phyloP scores from a whole-genome alignment of 2,113 vertebrate genomes.

The Oostethus manadensis region DNA sequence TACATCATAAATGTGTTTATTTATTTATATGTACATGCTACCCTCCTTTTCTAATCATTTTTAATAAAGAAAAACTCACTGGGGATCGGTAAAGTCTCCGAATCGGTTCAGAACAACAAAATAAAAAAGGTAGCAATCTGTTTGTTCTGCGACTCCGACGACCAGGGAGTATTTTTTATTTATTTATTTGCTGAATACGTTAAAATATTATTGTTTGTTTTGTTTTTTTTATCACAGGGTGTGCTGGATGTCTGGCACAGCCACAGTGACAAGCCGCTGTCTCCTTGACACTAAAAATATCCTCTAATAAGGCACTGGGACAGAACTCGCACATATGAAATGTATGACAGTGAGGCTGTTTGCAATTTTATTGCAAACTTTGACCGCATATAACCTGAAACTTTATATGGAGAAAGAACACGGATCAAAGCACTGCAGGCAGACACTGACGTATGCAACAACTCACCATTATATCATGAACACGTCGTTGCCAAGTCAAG shows the following conservation, averaged over 20 bases:
- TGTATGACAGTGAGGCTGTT: background rate
- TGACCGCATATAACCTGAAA: background rate
- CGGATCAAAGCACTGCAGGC: too few relatives aligned
- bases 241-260: too few relatives aligned
- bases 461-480: too few relatives aligned
- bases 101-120: too few relatives aligned
- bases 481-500: too few relatives aligned
- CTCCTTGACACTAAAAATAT: slow-evolving; percentile 9
- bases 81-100: too few relatives aligned
- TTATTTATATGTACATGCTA: too few relatives aligned
- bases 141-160: background rate
- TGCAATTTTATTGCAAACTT: background rate
- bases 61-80: too few relatives aligned
- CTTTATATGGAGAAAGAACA: background rate
- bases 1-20: too few relatives aligned
- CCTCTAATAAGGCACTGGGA: slow-evolving; percentile 4
- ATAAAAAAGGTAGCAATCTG: background rate
- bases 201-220: background rate
- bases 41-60: too few relatives aligned
- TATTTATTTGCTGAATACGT: slow-evolving; percentile 6
- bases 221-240: slow-evolving; percentile 10
- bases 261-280: slow-evolving; percentile 10
- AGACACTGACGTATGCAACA: too few relatives aligned
- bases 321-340: background rate
- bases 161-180: background rate